Conservation (phyloP, 2,888 invertebrate genomes). For the Mayetiola destructor region DNA sequence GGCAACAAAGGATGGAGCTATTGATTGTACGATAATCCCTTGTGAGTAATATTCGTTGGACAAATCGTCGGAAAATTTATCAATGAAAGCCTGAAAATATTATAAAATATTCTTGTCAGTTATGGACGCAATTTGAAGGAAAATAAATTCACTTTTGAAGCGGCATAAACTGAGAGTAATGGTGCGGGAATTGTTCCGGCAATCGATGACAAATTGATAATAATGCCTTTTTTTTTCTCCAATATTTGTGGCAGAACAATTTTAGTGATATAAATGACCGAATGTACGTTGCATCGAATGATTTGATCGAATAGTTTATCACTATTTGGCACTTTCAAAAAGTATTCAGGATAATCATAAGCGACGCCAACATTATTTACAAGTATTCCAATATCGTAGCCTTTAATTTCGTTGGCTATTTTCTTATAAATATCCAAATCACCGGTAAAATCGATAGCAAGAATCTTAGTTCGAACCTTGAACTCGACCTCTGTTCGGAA, state of each 20-base stretch:
- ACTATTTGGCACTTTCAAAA: slow-evolving; percentile 56
- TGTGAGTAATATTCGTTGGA: slow-evolving; percentile 55
- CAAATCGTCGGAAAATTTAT: slow-evolving; percentile 64
- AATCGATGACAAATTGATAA: slow-evolving; percentile 82
- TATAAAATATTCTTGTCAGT: too few species aligned
- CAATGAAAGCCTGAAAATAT: slow-evolving; percentile 57
- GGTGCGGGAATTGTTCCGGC: slow-evolving; percentile 77
- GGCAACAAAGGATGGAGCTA: slow-evolving; percentile 77
- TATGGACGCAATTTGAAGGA: too few species aligned
- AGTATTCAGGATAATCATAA: slow-evolving; percentile 69
- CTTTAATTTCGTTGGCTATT: slow-evolving; percentile 51
- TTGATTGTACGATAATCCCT: slow-evolving; percentile 65
- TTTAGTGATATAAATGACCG: slow-evolving; percentile 70
- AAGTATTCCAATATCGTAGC: slow-evolving; percentile 50
- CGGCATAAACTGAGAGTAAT: slow-evolving; percentile 78
- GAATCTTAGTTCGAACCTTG: slow-evolving; percentile 59
- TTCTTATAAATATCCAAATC: slow-evolving; percentile 57
- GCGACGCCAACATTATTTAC: slow-evolving; percentile 85
- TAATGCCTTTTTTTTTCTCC: slow-evolving; percentile 57
- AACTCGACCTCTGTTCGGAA: slow-evolving; percentile 47
- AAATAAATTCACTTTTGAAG: slow-evolving; percentile 56
- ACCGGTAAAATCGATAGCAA: slow-evolving; percentile 68
- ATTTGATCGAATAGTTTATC: slow-evolving; percentile 48
- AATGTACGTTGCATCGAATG: slow-evolving; percentile 62
- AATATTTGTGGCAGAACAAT: slow-evolving; percentile 77